Evolutionary conservation across 1,140 invertebrate genomes (phyloP), one percentile per base, ranked within the genome.

Genomic region (Littorina saxatilis): DNA sequence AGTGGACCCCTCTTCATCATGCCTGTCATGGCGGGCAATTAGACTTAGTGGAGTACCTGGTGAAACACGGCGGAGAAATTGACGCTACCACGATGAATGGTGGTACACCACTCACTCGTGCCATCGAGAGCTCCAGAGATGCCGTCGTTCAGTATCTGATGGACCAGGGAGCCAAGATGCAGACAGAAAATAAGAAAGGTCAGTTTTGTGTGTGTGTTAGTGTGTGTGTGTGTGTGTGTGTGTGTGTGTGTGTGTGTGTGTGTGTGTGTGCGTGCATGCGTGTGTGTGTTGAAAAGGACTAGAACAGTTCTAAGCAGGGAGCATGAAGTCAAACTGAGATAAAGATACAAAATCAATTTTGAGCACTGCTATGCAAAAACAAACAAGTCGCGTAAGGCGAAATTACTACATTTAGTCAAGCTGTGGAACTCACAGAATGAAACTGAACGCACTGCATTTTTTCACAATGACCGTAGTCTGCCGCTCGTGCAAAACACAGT

Each of bases 1-100:
- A 92, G 79, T 93, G 92, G 92, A 92, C 92, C 61, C 91, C 92
- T 11, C 79, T 93, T 35, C 92, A 93, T 81, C 92, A 93, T 85
- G 92, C 92, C 1, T 92, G 91, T 80, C 92, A 93, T 84, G 84
- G 88, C 27, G 92, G 92, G 23, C 87, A 89, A 73, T 81, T 91
- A 47, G 91, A 92, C 80, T 83, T 93, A 63, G 91, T 92, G 11
- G 85, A 91, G 75, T 85, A 86, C 17, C 80, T 93, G n/a, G 66
- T 93, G 27, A 84, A 88, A 1, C 77, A 87, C 80, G 91, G 92
- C 5, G 92, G 92, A 20, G 88, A 92, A 39, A 85, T 93, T 20
- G 91, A 93, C 72, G 91, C 91, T 9, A 55, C 87, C 27, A 86
- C 91, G 11, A 87, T 93, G 84, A 92, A 90, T 83, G 92, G 91